Evolutionary conservation across 2,113 vertebrate species (phyloP).

Genomic region (Brachypodius melanocephalos): DNA sequence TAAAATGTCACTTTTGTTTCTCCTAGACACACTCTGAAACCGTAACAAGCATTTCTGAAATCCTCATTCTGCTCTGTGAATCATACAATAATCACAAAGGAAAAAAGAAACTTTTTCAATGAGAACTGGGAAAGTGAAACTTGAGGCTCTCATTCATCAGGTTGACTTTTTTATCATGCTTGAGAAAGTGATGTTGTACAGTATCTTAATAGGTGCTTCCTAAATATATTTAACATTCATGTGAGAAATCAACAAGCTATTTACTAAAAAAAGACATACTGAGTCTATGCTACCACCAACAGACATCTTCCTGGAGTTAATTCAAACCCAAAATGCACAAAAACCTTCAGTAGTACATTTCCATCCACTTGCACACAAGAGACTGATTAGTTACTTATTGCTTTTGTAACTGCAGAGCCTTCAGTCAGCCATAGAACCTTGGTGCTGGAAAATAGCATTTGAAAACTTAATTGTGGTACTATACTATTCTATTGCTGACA

Average conservation of each 20-base stretch:
- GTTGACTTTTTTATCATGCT: neutral
- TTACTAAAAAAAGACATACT: neutral
- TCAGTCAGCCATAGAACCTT: neutral
- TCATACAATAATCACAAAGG: neutral
- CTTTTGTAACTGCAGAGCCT: neutral
- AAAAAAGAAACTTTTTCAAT: conserved; percentile 15
- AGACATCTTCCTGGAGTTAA: neutral
- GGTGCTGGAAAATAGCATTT: neutral
- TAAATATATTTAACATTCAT: neutral
- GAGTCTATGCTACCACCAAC: neutral
- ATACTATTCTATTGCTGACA: neutral
- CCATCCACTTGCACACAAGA: neutral
- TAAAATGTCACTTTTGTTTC: neutral
- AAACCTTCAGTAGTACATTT: neutral
- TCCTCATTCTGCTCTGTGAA: neutral
- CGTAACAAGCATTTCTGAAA: neutral
- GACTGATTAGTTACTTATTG: neutral
- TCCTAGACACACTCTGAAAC: neutral
- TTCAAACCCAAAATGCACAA: neutral
- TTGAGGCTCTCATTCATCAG: neutral
- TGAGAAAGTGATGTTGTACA: neutral
- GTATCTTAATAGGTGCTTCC: neutral
- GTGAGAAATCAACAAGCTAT: neutral
- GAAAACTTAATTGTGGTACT: neutral
- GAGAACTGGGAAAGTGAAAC: neutral